Conservation (phyloP, 2,113 vertebrate species). For the Xenus cinereus region DNA sequence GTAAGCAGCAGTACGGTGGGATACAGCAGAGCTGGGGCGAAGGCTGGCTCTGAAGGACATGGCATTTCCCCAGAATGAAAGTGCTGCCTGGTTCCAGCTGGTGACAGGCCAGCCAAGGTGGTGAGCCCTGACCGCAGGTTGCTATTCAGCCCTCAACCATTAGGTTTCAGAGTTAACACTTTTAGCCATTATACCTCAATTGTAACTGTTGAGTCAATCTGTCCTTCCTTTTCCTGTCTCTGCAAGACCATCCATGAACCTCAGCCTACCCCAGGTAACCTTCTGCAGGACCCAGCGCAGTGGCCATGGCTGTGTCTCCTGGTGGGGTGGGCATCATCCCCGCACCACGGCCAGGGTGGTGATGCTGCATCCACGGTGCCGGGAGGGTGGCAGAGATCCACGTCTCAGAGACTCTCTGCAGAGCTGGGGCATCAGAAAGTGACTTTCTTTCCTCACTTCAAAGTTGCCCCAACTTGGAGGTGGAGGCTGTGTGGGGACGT, state of each 20-base stretch:
- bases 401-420: not conserved
- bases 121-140: not conserved
- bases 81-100: not conserved
- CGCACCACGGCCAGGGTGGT: accelerated
- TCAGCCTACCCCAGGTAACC: not conserved
- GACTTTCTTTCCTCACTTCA: not conserved
- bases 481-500: accelerated
- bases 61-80: not conserved
- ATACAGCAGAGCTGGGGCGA: accelerated
- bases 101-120: not conserved
- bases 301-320: accelerated
- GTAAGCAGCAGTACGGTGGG: accelerated
- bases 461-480: not conserved
- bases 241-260: not conserved
- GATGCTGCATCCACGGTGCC: accelerated
- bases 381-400: not conserved
- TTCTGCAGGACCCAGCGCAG: not conserved
- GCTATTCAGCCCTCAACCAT: not conserved
- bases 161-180: not conserved
- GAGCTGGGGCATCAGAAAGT: not conserved
- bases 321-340: accelerated
- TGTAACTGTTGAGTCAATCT: not conserved
- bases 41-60: not conserved
- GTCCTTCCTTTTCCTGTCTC: not conserved
- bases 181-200: not conserved